These are phyloP conservation scores for Noctua pronuba DNA, from an alignment of 2,888 invertebrate species.

Conservation along the genomic window DNA sequence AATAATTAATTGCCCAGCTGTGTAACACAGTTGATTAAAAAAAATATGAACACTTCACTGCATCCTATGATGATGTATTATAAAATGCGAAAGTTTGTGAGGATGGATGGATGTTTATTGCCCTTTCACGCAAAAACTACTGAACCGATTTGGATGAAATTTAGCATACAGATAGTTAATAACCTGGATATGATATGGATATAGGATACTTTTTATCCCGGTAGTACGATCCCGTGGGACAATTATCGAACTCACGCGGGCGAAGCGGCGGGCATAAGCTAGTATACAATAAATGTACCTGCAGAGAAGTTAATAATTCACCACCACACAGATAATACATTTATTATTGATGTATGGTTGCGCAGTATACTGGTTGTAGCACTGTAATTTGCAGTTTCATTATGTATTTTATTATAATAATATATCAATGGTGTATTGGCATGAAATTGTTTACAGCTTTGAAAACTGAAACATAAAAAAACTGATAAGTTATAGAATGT, in stretches of 20 bases:
- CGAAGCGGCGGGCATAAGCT: too few relatives aligned
- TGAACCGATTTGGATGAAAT: too few relatives aligned
- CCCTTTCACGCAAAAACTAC: too few relatives aligned
- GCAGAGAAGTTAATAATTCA: neutral
- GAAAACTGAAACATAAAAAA: neutral
- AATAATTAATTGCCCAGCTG: neutral
- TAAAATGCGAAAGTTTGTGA: too few relatives aligned
- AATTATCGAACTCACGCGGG: too few relatives aligned
- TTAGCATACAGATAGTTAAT: too few relatives aligned
- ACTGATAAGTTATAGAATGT: neutral
- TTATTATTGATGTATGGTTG: neutral
- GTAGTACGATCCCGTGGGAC: too few relatives aligned
- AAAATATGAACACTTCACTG: neutral
- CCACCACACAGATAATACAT: neutral
- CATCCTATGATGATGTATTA: too few relatives aligned
- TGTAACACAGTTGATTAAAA: neutral
- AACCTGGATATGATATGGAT: too few relatives aligned
- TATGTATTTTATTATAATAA: neutral
- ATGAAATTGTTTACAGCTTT: conserved; percentile 18
- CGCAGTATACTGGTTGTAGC: neutral
- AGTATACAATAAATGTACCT: neutral
- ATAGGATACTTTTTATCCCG: too few relatives aligned
- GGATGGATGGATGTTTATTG: too few relatives aligned
- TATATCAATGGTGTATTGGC: neutral
- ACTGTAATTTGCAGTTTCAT: neutral